A percentile compares a stretch with the other conserved stretches of the same genome.
phyloP scores from a whole-genome alignment of 1,140 invertebrate species.

The Agraylea sexmaculata region DNA sequence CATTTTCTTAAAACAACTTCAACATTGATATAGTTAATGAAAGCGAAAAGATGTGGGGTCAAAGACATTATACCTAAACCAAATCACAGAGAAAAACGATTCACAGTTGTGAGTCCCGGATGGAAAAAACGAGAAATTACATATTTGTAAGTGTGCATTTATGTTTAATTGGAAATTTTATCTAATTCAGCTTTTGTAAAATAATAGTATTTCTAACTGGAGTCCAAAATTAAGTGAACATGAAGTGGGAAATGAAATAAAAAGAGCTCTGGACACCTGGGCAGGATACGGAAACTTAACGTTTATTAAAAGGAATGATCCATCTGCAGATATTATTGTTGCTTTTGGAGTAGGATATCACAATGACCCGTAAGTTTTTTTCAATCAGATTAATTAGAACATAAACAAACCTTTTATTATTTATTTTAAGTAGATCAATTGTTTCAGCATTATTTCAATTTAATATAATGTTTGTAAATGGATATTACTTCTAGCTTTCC shows the following conservation, averaged over 20 bases:
- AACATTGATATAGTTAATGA: constrained; percentile 41
- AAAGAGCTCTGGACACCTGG: constrained; percentile 49
- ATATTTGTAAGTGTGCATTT: constrained; percentile 41
- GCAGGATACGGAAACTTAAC: constrained; percentile 45
- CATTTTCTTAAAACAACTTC: constrained; percentile 3
- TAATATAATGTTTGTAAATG: background rate
- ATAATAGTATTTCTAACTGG: constrained; percentile 51
- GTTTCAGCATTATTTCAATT: background rate
- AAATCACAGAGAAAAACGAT: constrained; percentile 38
- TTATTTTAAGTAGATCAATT: background rate
- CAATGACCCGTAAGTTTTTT: constrained; percentile 45
- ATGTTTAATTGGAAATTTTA: constrained; percentile 3
- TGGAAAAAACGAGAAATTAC: constrained; percentile 51
- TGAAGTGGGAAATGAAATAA: constrained; percentile 40
- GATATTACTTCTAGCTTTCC: constrained; percentile 38
- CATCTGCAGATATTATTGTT: constrained; percentile 52
- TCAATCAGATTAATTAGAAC: constrained; percentile 7
- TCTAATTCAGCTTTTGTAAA: no score
- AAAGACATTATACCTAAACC: constrained; percentile 43
- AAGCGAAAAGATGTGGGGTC: constrained; percentile 50
- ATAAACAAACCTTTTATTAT: background rate
- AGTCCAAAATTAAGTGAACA: constrained; percentile 43
- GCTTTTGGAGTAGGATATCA: constrained; percentile 49
- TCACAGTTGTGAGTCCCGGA: constrained; percentile 40
- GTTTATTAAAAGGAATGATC: constrained; percentile 35